A percentile compares a stretch with the other conserved stretches of the same genome.
Evolutionary conservation across 1,140 invertebrate species (phyloP).

Genomic region (Trissolcus basalis): DNA sequence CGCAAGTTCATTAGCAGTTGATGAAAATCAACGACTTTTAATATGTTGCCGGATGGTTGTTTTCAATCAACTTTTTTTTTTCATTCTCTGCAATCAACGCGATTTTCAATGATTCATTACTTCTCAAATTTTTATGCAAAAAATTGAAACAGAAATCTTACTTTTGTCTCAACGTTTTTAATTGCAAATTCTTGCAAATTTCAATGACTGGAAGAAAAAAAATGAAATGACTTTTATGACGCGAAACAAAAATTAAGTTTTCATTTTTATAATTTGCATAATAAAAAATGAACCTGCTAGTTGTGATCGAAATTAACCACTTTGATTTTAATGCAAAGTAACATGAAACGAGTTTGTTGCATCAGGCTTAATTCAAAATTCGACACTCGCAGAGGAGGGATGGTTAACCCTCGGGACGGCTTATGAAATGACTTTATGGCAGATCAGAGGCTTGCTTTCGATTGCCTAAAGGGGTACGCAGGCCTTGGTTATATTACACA

Average conservation of each 20-base stretch:
- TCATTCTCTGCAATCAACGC: conserved; percentile 11
- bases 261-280: no score
- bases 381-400: conserved; percentile 61
- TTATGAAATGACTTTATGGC: conserved; percentile 77
- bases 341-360: conserved; percentile 40
- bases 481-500: conserved; percentile 46
- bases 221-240: no score
- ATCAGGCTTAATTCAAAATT: conserved; percentile 69
- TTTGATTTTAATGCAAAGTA: conserved; percentile 39
- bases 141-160: no score
- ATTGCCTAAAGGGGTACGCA: conserved; percentile 71
- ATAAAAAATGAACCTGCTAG: no score
- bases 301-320: background rate
- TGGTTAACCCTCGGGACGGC: conserved; percentile 72
- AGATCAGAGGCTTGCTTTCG: conserved; percentile 74
- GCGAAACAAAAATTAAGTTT: no score
- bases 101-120: conserved; percentile 12
- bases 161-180: no score
- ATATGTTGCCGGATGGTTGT: conserved; percentile 22
- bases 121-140: no score
- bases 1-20: conserved; percentile 58
- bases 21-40: conserved; percentile 54
- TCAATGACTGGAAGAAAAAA: no score
- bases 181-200: no score
- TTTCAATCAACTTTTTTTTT: conserved; percentile 32